Evolutionary conservation across 2,797 vertebrate species (phyloP).

Genomic region (Oophaga sylvatica): DNA sequence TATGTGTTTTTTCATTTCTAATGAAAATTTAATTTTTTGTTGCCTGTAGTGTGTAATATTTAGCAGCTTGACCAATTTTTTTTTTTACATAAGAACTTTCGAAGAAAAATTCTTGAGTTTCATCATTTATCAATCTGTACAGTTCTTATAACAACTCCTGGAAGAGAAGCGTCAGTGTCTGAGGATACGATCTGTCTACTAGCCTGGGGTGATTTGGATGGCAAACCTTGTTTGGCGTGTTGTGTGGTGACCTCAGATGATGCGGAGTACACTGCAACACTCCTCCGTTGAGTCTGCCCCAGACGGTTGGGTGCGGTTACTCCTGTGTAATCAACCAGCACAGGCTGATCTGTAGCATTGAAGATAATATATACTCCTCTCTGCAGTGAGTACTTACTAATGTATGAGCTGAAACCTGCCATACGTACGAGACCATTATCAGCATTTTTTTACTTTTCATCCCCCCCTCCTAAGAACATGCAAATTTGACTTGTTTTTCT

Average conservation of each 20-base stretch:
- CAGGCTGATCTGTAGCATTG: slow-evolving; percentile 24
- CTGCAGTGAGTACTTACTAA: not conserved
- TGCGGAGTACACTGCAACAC: not conserved
- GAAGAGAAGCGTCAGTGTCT: not conserved
- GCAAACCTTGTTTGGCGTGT: slow-evolving; percentile 18
- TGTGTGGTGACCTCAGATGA: slow-evolving; percentile 24
- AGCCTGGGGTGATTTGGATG: not conserved
- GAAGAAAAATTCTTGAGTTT: not conserved
- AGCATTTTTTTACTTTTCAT: no score
- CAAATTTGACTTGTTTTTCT: not conserved
- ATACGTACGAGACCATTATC: not conserved
- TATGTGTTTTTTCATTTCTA: not conserved
- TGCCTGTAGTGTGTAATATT: not conserved
- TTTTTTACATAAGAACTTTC: not conserved
- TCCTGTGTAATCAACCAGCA: slow-evolving; percentile 32
- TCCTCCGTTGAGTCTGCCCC: not conserved
- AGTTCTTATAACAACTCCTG: not conserved
- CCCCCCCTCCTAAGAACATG: not conserved
- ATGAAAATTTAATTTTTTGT: not conserved
- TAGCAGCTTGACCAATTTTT: not conserved
- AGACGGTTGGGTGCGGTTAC: slow-evolving; percentile 19
- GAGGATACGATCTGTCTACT: not conserved
- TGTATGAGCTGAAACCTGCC: not conserved
- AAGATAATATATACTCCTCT: slow-evolving; percentile 13
- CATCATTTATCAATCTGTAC: not conserved